Percentiles rank a stretch among this genome's conserved stretches.
These are phyloP conservation scores for Apamea sordens DNA, from an alignment of 2,888 invertebrate species.

Conservation along the genomic window DNA sequence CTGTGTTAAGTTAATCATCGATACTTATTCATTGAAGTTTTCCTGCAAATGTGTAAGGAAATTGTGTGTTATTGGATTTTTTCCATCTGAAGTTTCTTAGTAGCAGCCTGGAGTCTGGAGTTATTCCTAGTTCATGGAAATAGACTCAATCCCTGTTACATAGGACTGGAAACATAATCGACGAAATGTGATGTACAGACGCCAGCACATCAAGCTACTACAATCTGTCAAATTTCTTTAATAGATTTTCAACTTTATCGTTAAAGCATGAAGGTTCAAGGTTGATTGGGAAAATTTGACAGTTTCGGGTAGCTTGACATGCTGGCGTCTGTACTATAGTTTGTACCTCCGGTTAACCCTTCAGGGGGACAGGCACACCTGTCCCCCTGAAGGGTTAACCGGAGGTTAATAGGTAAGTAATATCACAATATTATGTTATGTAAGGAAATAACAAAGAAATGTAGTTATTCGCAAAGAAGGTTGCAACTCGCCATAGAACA, in stretches of 20 bases:
- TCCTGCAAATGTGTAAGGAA: not conserved
- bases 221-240: too few species aligned
- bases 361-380: not conserved
- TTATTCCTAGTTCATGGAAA: not conserved
- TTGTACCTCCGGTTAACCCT: not conserved
- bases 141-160: not conserved
- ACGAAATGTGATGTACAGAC: too few species aligned
- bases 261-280: too few species aligned
- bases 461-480: not conserved
- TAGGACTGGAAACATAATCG: not conserved
- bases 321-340: too few species aligned
- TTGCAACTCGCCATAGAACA: not conserved
- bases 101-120: not conserved
- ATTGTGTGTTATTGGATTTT: not conserved
- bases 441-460: not conserved
- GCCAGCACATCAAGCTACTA: too few species aligned
- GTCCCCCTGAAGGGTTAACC: too few species aligned
- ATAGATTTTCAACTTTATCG: too few species aligned
- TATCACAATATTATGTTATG: not conserved
- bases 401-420: too few species aligned
- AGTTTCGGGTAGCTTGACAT: too few species aligned
- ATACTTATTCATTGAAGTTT: not conserved
- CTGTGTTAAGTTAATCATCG: not conserved
- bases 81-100: not conserved
- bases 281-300: too few species aligned